Conservation (phyloP, 2,113 vertebrate genomes). For the Sialia sialis region DNA sequence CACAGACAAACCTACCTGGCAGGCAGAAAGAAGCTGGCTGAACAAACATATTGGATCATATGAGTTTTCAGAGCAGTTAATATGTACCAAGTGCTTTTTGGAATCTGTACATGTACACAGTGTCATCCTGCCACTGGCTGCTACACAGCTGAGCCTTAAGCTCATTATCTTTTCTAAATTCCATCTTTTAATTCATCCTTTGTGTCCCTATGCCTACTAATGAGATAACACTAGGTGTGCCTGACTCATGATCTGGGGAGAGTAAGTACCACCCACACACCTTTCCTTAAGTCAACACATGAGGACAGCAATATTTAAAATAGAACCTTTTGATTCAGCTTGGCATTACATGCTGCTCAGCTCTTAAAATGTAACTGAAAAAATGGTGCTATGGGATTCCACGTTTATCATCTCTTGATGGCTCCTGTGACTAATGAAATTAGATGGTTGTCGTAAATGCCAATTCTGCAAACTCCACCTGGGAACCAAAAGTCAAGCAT, state of each 20-base stretch:
- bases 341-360: neutral
- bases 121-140: neutral
- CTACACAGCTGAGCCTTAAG: neutral
- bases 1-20: neutral
- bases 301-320: neutral
- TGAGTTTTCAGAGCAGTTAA: neutral
- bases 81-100: neutral
- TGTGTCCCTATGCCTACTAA: neutral
- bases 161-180: neutral
- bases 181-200: neutral
- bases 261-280: no score
- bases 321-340: neutral
- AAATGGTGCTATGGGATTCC: neutral
- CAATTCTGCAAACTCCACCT: neutral
- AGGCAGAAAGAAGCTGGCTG: neutral
- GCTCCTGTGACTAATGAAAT: neutral
- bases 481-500: neutral
- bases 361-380: neutral
- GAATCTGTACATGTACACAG: neutral
- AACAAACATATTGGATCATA: neutral
- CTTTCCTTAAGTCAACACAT: neutral
- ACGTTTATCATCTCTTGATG: neutral
- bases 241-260: neutral
- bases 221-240: neutral
- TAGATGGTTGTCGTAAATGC: neutral